A percentile compares a stretch with the other conserved stretches of the same genome.
These are phyloP conservation scores for Thryonomys swinderianus DNA, from an alignment of 2,113 vertebrate species.

Conservation along the genomic window DNA sequence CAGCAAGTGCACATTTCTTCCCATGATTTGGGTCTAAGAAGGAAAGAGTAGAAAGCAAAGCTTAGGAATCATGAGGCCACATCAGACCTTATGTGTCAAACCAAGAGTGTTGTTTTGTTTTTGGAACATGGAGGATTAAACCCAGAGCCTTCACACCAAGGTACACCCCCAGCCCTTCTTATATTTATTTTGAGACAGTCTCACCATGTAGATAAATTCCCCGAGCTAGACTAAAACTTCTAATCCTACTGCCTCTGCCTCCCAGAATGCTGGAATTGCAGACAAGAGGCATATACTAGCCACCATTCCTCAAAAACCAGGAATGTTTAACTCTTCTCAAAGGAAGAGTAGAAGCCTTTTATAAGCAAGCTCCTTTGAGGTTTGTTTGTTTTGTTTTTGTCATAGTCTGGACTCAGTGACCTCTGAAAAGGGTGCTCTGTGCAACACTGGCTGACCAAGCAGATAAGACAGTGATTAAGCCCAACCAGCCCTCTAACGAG, in stretches of 20 bases:
- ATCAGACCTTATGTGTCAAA: rapidly evolving
- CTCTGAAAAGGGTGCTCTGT: not conserved
- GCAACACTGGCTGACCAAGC: not conserved
- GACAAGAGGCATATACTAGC: not conserved
- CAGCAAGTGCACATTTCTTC: not conserved
- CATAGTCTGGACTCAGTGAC: not conserved
- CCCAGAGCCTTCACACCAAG: not conserved
- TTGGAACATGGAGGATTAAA: not conserved
- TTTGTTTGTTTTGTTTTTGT: not conserved
- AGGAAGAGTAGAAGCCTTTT: not conserved
- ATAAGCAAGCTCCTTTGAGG: not conserved
- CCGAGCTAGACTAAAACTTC: not conserved
- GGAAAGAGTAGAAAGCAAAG: not conserved
- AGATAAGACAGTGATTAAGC: not conserved
- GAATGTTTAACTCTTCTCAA: not conserved
- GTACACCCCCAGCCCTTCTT: not conserved
- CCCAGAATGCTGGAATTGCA: not conserved
- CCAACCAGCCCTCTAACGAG: not conserved
- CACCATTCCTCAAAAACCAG: not conserved
- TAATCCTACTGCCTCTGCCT: not conserved
- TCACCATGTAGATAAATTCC: not conserved
- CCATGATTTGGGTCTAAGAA: not conserved
- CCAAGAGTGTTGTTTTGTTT: not conserved
- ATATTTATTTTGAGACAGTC: not conserved
- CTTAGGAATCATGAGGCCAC: not conserved